Evolutionary conservation across 2,113 vertebrate species (phyloP).

Genomic region (Tetrax tetrax): DNA sequence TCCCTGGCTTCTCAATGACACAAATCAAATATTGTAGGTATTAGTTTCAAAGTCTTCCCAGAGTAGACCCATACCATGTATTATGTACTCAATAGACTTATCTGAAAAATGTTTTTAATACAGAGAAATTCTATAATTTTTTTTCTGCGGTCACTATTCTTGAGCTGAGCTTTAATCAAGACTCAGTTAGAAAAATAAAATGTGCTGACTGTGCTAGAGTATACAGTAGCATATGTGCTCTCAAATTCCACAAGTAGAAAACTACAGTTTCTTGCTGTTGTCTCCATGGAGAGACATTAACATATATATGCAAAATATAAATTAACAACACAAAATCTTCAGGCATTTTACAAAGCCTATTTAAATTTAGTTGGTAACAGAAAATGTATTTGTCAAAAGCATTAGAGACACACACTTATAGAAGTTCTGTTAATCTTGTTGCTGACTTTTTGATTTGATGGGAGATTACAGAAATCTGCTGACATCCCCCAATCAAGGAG

Average conservation of each 20-base stretch:
- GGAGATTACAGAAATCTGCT: neutral
- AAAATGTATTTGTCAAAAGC: neutral
- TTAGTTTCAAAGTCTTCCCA: neutral
- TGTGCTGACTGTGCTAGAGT: neutral
- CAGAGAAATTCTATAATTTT: neutral
- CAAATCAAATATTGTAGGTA: neutral
- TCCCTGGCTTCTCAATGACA: conserved; percentile 53
- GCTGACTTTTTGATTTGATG: neutral
- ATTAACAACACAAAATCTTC: neutral
- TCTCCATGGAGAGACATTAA: neutral
- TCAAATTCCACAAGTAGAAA: neutral
- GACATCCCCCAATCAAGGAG: neutral
- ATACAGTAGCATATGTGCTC: neutral
- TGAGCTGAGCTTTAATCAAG: neutral
- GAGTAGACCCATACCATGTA: neutral
- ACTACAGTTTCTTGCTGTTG: neutral
- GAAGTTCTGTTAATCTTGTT: neutral
- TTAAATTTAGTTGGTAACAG: neutral
- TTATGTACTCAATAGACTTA: neutral
- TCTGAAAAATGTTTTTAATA: neutral
- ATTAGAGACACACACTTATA: neutral
- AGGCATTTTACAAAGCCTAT: neutral
- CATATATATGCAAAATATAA: neutral
- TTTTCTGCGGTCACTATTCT: neutral
- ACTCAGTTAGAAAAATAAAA: neutral